Conservation (phyloP, 64 coral and sea anemone genomes). For the Stichodactyla mertensii region DNA sequence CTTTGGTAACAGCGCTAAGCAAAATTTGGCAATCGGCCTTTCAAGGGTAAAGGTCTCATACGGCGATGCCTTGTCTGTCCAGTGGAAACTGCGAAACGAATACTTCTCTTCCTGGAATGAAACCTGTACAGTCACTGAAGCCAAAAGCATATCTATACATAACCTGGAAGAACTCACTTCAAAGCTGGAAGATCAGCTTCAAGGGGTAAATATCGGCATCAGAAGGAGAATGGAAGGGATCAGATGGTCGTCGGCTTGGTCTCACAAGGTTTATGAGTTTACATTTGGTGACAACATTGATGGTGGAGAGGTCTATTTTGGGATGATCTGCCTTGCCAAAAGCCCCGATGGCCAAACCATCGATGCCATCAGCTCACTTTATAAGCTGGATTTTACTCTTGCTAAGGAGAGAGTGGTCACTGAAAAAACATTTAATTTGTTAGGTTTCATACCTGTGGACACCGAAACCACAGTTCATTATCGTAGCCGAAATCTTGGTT, state of each 20-base stretch:
- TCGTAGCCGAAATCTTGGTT: slow-evolving; percentile 27
- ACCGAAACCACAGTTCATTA: slow-evolving; percentile 29
- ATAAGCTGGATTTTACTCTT: slow-evolving; percentile 63
- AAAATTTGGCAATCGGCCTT: too few relatives aligned
- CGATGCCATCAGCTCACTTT: slow-evolving; percentile 61
- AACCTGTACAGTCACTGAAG: slow-evolving; percentile 54
- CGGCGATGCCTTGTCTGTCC: background rate
- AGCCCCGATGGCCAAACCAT: slow-evolving; percentile 57
- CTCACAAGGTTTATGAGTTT: slow-evolving; percentile 56
- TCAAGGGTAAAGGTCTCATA: too few relatives aligned
- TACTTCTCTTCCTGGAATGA: slow-evolving; percentile 55
- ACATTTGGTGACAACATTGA: slow-evolving; percentile 53
- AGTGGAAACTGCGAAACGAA: slow-evolving; percentile 33
- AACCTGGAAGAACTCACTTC: slow-evolving; percentile 36
- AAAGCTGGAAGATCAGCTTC: slow-evolving; percentile 38
- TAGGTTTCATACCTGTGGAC: slow-evolving; percentile 44
- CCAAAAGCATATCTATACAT: slow-evolving; percentile 29
- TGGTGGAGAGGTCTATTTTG: slow-evolving; percentile 55
- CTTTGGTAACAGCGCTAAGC: too few relatives aligned
- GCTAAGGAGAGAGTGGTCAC: slow-evolving; percentile 38
- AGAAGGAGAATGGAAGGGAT: slow-evolving; percentile 46
- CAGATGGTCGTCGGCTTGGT: slow-evolving; percentile 37
- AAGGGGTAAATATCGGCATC: slow-evolving; percentile 45
- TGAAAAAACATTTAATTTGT: slow-evolving; percentile 32
- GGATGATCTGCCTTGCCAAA: slow-evolving; percentile 64